Percentiles rank a stretch among this genome's conserved stretches.
Evolutionary conservation across 2,797 vertebrate species (phyloP).

Genomic region (Anas bernieri): DNA sequence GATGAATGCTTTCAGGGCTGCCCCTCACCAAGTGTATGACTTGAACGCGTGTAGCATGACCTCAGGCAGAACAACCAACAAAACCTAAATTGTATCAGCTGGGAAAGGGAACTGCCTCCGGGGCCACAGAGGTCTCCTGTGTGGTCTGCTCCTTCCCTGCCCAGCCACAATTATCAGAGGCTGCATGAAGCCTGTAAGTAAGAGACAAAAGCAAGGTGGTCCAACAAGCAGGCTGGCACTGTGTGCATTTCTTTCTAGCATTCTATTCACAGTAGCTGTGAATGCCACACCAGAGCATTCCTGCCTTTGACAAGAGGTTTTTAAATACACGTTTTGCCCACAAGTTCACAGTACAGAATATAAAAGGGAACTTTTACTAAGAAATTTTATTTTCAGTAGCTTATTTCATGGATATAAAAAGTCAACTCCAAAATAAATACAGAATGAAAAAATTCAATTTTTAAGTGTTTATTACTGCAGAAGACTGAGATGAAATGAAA

Average conservation of each 20-base stretch:
- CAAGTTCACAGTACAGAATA: background rate
- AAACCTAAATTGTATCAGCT: background rate
- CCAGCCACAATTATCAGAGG: no score
- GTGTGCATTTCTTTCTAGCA: rapidly evolving
- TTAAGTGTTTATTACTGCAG: background rate
- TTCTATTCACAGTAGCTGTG: background rate
- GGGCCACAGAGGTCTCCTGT: background rate
- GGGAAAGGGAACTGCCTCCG: background rate
- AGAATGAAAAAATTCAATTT: background rate
- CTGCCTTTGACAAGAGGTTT: background rate
- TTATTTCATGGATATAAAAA: background rate
- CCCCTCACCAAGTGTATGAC: rapidly evolving
- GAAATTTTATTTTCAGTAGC: background rate
- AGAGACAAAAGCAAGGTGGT: background rate
- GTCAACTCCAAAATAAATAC: background rate
- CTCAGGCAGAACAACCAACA: background rate
- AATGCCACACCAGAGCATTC: background rate
- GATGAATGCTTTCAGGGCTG: background rate
- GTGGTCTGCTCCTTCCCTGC: no score
- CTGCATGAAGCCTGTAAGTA: rapidly evolving
- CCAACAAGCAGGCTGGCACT: background rate
- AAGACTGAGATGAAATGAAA: background rate
- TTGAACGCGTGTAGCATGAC: no score
- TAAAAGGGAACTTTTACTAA: background rate
- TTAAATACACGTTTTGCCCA: background rate